Evolutionary conservation across 1,140 invertebrate species (phyloP), one percentile per base, ranked within the genome.

Genomic region (Subanguina moxae): DNA sequence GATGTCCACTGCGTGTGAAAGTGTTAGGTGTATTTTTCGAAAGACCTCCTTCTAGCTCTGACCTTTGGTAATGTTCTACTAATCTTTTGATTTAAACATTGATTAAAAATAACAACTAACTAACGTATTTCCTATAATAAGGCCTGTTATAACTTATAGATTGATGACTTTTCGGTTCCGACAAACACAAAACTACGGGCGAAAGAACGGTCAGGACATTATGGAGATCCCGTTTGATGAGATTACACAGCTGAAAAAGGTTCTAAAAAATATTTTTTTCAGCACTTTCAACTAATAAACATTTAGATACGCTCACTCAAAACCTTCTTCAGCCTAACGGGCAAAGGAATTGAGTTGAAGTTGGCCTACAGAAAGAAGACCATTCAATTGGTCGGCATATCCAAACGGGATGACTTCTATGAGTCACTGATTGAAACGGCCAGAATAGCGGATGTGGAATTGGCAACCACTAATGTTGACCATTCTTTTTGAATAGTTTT

Each of bases 371-470:
- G 42, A 28, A 59, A 67, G 57, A 67, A 67, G 46, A n/a, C 65
- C n/a, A 67, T 68, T 27, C 67, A 67, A 32, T 68, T 68, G 21
- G 61, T 67, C 7, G 64, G 64, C 17, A 43, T 68, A 38, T 59
- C 67, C 25, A 65, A 67, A 56, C 43, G 67, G 38, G 67, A 68
- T 27, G 67, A 68, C 48, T 68, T 68, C 38, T 68, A 66, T 21
- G 67, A 68, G 30, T 68, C 64, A 23, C 67, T 68, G n/a, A 57
- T 68, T 32, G 67, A 68, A 30, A 68, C 25, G 19, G 67, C 67
- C 1, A 45, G 67, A 32, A 68, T 68, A n/a, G 64, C 67, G 11
- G 67, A 59, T 43, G 65, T 68, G 9, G 67, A 68, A 57, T 42
- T 68, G n/a, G 46, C 28, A 28, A 52, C 48, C 8, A 38, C 32